These are phyloP conservation scores for Bubo blakistoni DNA, from an alignment of 2,113 vertebrate species.

Conservation along the genomic window DNA sequence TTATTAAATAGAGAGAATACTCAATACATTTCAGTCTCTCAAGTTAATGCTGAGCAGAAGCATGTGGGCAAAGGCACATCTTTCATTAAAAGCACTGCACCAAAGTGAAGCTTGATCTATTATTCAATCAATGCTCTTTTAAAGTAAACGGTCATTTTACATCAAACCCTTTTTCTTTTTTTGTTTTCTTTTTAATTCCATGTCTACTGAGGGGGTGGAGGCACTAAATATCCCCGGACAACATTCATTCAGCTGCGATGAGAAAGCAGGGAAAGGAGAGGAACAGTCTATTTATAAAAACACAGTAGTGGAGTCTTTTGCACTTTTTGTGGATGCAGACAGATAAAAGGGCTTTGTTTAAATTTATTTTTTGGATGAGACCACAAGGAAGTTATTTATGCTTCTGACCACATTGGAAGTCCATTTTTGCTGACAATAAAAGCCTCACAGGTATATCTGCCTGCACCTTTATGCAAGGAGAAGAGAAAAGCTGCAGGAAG, in stretches of 20 bases:
- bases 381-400: background rate
- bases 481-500: background rate
- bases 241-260: background rate
- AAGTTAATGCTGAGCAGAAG: background rate
- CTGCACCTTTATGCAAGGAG: background rate
- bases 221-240: background rate
- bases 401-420: background rate
- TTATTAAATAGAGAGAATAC: constrained; percentile 5
- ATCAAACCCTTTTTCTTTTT: background rate
- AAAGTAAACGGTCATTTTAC: constrained; percentile 58
- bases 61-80: background rate
- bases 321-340: background rate
- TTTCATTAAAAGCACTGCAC: constrained; percentile 23
- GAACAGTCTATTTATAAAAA: background rate
- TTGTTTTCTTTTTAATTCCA: constrained; percentile 15
- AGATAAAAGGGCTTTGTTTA: background rate
- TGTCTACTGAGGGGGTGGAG: rapidly evolving
- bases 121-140: constrained; percentile 51
- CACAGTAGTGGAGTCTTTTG: background rate
- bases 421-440: constrained; percentile 3
- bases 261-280: background rate
- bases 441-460: background rate
- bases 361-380: background rate
- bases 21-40: background rate
- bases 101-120: constrained; percentile 52